These are phyloP conservation scores for Glossosoma conforme DNA, from an alignment of 1,140 invertebrate genomes.

Conservation along the genomic window DNA sequence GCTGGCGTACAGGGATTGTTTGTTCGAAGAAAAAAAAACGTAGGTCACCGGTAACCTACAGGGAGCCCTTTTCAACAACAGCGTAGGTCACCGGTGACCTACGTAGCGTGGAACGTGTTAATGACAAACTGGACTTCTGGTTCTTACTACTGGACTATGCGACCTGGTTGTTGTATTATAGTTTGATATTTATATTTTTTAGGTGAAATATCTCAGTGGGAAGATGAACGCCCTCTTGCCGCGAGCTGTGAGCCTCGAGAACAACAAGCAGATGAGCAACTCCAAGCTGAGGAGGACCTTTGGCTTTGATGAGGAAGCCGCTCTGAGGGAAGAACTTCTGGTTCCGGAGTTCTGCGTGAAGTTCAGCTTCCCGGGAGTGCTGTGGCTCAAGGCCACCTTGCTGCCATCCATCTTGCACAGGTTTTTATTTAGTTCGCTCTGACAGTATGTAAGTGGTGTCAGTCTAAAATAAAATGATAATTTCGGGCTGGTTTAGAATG, in stretches of 20 bases:
- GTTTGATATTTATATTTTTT: too few species aligned
- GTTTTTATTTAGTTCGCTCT: conserved; percentile 28
- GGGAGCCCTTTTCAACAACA: too few species aligned
- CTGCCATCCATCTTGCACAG: conserved; percentile 84
- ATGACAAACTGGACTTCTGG: too few species aligned
- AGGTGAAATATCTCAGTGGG: conserved; percentile 22
- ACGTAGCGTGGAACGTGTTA: conserved; percentile 2
- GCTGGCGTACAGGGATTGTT: too few species aligned
- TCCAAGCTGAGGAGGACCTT: conserved; percentile 36
- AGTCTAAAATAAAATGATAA: too few species aligned
- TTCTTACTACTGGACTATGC: too few species aligned
- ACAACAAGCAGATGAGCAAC: conserved; percentile 23
- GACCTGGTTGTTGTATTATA: too few species aligned
- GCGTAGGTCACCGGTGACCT: not conserved
- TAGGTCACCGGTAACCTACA: too few species aligned
- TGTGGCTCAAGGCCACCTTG: conserved; percentile 87
- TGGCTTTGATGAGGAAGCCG: conserved; percentile 19
- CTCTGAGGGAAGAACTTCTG: conserved; percentile 46
- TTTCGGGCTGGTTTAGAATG: too few species aligned
- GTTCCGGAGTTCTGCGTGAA: conserved; percentile 88
- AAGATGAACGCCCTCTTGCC: conserved; percentile 36
- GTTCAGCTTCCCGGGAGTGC: conserved; percentile 76
- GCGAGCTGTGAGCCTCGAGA: conserved; percentile 34
- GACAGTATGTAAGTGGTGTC: too few species aligned
- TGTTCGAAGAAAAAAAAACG: too few species aligned